These are phyloP conservation scores for Ophioderma brevispina DNA, from an alignment of 35 echinoderm and acorn worm genomes.

Conservation along the genomic window DNA sequence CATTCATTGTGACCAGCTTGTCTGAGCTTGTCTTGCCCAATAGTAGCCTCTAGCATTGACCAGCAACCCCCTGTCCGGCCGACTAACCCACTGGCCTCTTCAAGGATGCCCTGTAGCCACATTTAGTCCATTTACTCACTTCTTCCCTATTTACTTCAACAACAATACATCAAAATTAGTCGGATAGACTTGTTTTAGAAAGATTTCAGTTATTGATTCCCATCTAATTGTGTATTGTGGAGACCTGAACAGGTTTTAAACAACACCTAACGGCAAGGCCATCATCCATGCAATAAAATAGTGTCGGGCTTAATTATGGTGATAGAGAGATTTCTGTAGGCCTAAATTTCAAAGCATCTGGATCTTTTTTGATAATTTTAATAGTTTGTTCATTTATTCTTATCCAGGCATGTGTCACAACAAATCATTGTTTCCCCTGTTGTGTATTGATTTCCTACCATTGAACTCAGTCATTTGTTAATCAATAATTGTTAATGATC, in stretches of 20 bases:
- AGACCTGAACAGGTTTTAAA: neutral
- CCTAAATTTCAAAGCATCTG: neutral
- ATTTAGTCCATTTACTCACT: neutral
- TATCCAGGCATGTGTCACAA: neutral
- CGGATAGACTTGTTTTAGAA: neutral
- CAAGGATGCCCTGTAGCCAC: neutral
- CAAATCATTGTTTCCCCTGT: neutral
- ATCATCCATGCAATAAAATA: neutral
- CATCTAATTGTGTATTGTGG: neutral
- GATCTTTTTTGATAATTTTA: neutral
- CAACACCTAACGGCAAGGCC: neutral
- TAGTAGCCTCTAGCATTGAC: neutral
- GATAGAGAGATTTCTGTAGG: neutral
- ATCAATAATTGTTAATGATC: slow-evolving; percentile 3
- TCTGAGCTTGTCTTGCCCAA: neutral
- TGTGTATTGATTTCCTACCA: neutral
- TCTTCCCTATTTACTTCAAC: neutral
- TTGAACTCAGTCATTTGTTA: neutral
- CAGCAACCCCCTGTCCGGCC: neutral
- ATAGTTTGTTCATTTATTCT: neutral
- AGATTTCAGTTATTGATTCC: neutral
- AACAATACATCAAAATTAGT: neutral
- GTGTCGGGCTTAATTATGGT: neutral
- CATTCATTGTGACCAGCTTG: neutral
- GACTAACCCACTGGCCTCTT: neutral